phyloP scores from a whole-genome alignment of 2,888 invertebrate species.

The Rhodophaea formosa region DNA sequence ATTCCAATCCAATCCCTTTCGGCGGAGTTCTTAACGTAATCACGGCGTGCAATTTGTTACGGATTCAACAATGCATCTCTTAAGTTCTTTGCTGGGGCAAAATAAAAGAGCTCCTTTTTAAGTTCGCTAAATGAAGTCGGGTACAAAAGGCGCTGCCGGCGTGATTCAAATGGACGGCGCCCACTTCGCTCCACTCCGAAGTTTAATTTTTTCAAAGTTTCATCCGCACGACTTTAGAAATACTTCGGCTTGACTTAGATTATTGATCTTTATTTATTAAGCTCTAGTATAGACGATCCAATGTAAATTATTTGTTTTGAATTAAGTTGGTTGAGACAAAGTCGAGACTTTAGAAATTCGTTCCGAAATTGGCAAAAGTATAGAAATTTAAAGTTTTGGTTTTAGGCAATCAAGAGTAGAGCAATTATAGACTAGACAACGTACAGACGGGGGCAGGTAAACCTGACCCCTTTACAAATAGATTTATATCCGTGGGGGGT shows the following conservation, averaged over 20 bases:
- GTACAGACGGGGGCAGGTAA: too few species aligned
- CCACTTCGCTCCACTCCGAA: conserved; percentile 73
- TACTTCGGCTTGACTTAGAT: conserved; percentile 35
- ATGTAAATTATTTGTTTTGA: not conserved
- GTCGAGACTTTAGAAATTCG: too few species aligned
- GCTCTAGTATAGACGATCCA: not conserved
- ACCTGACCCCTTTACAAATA: too few species aligned
- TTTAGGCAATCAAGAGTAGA: too few species aligned
- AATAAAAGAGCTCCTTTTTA: conserved; percentile 72
- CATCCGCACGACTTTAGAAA: conserved; percentile 61
- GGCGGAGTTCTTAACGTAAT: conserved; percentile 65
- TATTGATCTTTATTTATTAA: not conserved
- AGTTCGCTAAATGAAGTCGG: conserved; percentile 79
- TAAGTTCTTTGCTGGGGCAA: conserved; percentile 65
- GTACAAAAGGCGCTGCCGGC: conserved; percentile 74
- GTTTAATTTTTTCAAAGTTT: conserved; percentile 75
- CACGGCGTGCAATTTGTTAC: conserved; percentile 77
- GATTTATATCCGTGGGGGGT: too few species aligned
- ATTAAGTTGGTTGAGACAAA: not conserved
- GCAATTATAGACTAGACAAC: too few species aligned
- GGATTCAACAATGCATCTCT: conserved; percentile 78
- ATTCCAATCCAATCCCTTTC: conserved; percentile 60
- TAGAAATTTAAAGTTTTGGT: too few species aligned
- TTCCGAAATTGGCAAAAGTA: too few species aligned
- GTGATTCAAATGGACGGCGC: conserved; percentile 75